A percentile compares a stretch with the other conserved stretches of the same genome.
These are phyloP conservation scores for Candoia aspera DNA, from an alignment of 2,113 vertebrate species.

Conservation along the genomic window DNA sequence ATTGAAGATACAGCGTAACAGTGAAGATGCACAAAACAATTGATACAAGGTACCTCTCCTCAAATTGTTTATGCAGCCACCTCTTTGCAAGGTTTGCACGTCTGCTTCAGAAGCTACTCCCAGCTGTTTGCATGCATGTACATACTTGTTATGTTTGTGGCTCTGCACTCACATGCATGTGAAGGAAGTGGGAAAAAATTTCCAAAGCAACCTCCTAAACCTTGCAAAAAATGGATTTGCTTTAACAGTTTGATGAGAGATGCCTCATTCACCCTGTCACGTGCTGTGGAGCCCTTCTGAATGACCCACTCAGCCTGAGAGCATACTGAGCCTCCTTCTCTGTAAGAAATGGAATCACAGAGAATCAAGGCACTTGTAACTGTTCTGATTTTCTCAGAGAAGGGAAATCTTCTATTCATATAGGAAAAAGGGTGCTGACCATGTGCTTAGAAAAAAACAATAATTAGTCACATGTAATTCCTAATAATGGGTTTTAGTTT, in stretches of 20 bases:
- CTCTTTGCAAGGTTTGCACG: background rate
- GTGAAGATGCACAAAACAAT: background rate
- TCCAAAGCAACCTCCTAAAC: no score
- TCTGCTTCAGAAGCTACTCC: background rate
- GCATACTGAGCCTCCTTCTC: background rate
- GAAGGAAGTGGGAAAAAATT: no score
- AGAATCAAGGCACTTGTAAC: background rate
- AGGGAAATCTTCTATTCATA: background rate
- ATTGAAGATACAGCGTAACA: background rate
- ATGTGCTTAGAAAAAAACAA: constrained; percentile 2
- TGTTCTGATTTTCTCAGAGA: background rate
- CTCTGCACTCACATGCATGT: background rate
- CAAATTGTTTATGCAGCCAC: background rate
- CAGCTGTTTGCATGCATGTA: background rate
- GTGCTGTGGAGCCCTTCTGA: no score
- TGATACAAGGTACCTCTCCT: background rate
- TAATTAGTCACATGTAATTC: constrained; percentile 13
- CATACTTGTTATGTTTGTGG: background rate
- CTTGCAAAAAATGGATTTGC: background rate
- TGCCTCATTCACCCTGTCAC: no score
- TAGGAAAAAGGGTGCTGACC: background rate
- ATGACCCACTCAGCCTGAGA: no score
- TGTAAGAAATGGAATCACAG: background rate
- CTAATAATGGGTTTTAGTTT: background rate
- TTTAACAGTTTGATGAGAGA: background rate